Evolutionary conservation across 2,113 vertebrate species (phyloP).

Genomic region (Rhinolophus ferrumequinum): DNA sequence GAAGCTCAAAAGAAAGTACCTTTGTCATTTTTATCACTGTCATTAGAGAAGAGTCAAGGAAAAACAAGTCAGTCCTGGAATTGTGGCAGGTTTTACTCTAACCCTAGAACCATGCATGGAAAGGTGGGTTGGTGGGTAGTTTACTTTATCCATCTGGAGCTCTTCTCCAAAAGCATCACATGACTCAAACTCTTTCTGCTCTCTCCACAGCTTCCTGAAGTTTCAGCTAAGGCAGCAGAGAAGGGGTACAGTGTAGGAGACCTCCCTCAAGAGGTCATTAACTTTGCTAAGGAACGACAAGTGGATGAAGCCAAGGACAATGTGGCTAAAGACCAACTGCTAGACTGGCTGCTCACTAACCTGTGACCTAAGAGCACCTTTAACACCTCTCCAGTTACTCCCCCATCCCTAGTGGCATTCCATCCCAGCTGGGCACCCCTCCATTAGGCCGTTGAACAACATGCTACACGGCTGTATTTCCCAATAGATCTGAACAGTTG

Average conservation of each 20-base stretch:
- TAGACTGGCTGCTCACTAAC: slow-evolving; percentile 82
- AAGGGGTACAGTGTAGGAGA: slow-evolving; percentile 80
- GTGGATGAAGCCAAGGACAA: slow-evolving; percentile 79
- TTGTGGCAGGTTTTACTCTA: slow-evolving; percentile 2
- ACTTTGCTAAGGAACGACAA: slow-evolving; percentile 78
- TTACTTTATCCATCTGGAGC: not conserved
- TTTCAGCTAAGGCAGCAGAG: slow-evolving; percentile 80
- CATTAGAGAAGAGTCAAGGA: not conserved
- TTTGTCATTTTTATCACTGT: slow-evolving; percentile 5
- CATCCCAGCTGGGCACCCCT: slow-evolving; percentile 53
- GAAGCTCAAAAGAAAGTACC: not conserved
- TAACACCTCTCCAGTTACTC: slow-evolving; percentile 61
- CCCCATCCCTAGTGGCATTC: slow-evolving; percentile 57
- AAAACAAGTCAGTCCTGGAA: not conserved
- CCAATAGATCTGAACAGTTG: slow-evolving; percentile 64
- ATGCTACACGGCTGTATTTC: slow-evolving; percentile 34
- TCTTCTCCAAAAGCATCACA: not conserved
- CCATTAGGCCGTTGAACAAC: slow-evolving; percentile 56
- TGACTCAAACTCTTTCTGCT: not conserved
- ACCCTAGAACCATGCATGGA: not conserved
- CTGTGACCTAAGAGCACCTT: slow-evolving; percentile 64
- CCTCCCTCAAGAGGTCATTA: slow-evolving; percentile 82
- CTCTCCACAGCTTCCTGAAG: slow-evolving; percentile 78
- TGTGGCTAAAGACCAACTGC: slow-evolving; percentile 75
- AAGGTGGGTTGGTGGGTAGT: not conserved